phyloP scores from a whole-genome alignment of 30 jellyfish, hydroid and myxozoan genomes.

The Catostylus mosaicus region DNA sequence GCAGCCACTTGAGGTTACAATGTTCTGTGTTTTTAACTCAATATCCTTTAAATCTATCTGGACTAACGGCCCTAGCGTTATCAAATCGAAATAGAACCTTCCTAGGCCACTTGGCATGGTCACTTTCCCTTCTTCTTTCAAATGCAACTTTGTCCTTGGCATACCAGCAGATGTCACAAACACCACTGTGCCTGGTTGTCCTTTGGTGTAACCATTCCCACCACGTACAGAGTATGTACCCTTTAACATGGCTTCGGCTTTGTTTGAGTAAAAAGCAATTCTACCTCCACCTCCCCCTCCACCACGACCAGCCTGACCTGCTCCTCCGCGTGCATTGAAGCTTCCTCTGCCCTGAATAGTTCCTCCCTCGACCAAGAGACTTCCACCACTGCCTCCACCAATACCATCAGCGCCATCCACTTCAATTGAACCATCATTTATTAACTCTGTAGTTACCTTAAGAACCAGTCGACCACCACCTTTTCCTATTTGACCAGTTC shows the following conservation, averaged over 20 bases:
- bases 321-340: constrained; percentile 51
- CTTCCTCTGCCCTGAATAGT: constrained; percentile 46
- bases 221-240: constrained; percentile 63
- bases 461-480: constrained; percentile 59
- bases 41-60: constrained; percentile 5
- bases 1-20: constrained; percentile 43
- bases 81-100: constrained; percentile 11
- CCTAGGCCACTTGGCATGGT: constrained; percentile 11
- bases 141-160: constrained; percentile 4
- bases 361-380: constrained; percentile 38
- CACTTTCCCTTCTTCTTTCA: constrained; percentile 43
- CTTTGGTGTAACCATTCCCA: constrained; percentile 40
- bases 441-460: constrained; percentile 9
- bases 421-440: constrained; percentile 43
- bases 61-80: constrained; percentile 20
- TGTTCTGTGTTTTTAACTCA: constrained; percentile 7
- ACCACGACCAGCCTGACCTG: constrained; percentile 27
- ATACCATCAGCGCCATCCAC: constrained; percentile 52
- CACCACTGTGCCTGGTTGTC: constrained; percentile 66
- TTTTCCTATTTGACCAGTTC: constrained; percentile 33
- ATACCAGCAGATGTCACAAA: constrained; percentile 23
- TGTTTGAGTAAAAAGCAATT: constrained; percentile 27
- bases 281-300: constrained; percentile 83
- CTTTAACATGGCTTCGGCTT: constrained; percentile 3
- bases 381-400: constrained; percentile 81